Conservation (phyloP, 2,797 vertebrate species). For the Acanthornis magna region DNA sequence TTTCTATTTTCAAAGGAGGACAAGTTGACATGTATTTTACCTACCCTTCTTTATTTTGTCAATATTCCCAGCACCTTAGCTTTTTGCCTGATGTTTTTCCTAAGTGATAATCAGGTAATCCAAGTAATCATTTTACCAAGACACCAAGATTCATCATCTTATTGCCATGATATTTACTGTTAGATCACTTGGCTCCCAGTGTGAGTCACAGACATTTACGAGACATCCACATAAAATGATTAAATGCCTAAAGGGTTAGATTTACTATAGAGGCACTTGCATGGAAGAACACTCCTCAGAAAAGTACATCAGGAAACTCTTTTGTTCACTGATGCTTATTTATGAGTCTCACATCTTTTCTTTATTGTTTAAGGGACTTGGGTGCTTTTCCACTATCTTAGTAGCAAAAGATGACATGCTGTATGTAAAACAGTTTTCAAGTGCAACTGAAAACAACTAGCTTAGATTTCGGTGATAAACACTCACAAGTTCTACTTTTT, state of each 20-base stretch:
- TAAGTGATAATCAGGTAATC: conserved; percentile 16
- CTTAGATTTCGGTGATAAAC: background rate
- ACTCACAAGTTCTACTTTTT: background rate
- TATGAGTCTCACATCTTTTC: background rate
- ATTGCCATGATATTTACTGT: conserved; percentile 39
- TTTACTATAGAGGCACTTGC: conserved; percentile 2
- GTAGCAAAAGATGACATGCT: background rate
- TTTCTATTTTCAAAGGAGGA: background rate
- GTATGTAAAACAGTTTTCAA: background rate
- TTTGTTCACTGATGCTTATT: background rate
- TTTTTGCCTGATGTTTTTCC: background rate
- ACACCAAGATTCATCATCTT: conserved; percentile 43
- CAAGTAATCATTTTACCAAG: conserved; percentile 13
- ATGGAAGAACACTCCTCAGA: background rate
- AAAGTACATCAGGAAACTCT: background rate
- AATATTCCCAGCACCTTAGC: background rate
- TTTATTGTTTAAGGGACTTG: background rate
- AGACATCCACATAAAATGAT: conserved; percentile 29
- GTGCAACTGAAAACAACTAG: background rate
- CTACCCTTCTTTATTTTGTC: background rate
- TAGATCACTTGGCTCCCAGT: background rate
- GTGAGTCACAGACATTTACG: conserved; percentile 18
- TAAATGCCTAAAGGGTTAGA: conserved; percentile 19
- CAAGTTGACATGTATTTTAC: background rate
- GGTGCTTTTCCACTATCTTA: background rate